Base-by-base conservation (phyloP, 2,888 invertebrate species). In the Heteromyza rotundicornis region DNA sequence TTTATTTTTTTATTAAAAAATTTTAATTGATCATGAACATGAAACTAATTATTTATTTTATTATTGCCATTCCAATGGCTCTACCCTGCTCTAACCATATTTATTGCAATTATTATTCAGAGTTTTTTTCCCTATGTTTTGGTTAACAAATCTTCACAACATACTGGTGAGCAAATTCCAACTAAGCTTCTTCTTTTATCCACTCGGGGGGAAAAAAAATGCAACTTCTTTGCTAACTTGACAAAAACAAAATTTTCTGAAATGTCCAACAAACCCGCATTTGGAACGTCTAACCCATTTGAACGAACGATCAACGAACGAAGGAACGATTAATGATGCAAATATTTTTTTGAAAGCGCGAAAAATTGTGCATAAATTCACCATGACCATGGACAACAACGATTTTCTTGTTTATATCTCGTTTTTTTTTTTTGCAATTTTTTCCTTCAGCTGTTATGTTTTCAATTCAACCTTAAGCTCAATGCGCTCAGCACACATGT, bases 341-440 rank as follows among this genome's bases (percentile, higher is more conserved):
- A 75, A 75, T 75, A 74, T 75, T 77, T n/a, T n/a, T 77, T 76
- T 77, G 77, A 77, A 77, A 77, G 76, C 76, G 76, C 75, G 75
- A 74, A 77, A 76, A 77, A 75, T 77, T 77, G 74, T 75, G 77
- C 76, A 77, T 74, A 77, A 77, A 77, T 76, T 77, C 72, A 71
- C 76, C 76, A 73, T 77, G 76, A 76, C 77, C 77, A 75, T 76
- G 76, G 77, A 77, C 77, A 77, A n/a, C n/a, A n/a, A 76, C 73
- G 73, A 51, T 60, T 60, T 60, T 53, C 56, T 51, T 56, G 60
- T 60, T 61, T 36, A 53, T 57, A 58, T 65, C 49, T 20, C 8
- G 63, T 68, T 65, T 65, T 74, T 70, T 70, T 70, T 66, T 70
- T 66, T n/a, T 59, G 65, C 64, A 69, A 67, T 68, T 70, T 65